Conservation (phyloP, 2,113 vertebrate genomes). For the Amazona guildingii region DNA sequence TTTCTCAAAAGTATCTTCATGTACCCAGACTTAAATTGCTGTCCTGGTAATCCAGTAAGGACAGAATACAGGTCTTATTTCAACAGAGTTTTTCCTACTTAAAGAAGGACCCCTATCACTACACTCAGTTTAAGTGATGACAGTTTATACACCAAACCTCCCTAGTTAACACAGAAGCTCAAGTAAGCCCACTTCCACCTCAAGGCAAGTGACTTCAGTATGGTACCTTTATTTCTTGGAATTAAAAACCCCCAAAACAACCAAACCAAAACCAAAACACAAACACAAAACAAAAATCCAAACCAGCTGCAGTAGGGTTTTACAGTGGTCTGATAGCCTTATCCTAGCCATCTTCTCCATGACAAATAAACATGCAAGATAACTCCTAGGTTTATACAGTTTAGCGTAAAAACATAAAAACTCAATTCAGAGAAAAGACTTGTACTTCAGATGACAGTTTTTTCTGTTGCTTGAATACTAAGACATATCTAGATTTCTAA, state of each 20-base stretch:
- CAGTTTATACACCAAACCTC: neutral
- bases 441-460: neutral
- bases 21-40: neutral
- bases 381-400: neutral
- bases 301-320: neutral
- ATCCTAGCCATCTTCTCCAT: neutral
- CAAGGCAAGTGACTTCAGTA: neutral
- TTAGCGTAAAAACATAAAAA: neutral
- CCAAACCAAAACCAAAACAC: neutral
- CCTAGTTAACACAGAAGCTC: neutral
- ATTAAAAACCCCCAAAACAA: neutral
- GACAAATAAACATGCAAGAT: neutral
- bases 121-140: neutral
- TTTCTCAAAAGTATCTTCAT: neutral
- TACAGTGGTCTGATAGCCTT: neutral
- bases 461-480: neutral
- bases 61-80: neutral
- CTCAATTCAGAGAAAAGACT: neutral
- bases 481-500: neutral
- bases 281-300: neutral
- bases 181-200: neutral
- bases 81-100: neutral
- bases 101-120: neutral
- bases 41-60: neutral
- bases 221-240: neutral